Base-by-base conservation (phyloP, 2,113 vertebrate species). In the Urocolius indicus region DNA sequence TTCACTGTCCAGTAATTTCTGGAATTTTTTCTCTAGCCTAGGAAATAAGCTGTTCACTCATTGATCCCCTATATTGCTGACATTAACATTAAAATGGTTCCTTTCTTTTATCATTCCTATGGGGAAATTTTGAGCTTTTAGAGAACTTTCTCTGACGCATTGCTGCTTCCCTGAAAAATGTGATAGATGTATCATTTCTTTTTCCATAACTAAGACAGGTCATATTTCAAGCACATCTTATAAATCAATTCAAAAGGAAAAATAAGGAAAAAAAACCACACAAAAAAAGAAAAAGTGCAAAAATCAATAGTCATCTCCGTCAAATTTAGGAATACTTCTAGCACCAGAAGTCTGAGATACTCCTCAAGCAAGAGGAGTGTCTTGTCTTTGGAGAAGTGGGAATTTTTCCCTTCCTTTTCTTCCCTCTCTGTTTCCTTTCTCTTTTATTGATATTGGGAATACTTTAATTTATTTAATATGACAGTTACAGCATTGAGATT, bases 101-200 rank as follows among this genome's bases (percentile, higher is more conserved):
- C 20, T 12, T 83, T 46, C 43, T 79, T 75, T 67, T 73, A 48
- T 94, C 48, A 63, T 79, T 83, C 57, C 16, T 86, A 93, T 43
- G 48, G 66, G 23, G n/a, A 13, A 86, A 45, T 63, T 89, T 80
- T 80, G 38, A 86, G n/a, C 57, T 41, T 36, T 14, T 18, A 24
- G 9, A 86, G 30, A 83, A 62, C 43, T 62, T 89, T 72, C 48
- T 76, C 43, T 83, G 43, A 54, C 27, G 72, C 21, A 23, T 38
- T 34, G 9, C 30, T 89, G 12, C 52, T 87, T 67, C 48, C 59
- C 11, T 83, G 27, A 68, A 51, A 91, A 91, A 84, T 46, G 6
- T 71, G 46, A 75, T 52, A 52, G 45, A 62, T 62, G 6, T 48
- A 20, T 3, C 38, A 58, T 83, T 93, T 91, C 41, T 57, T 15